Evolutionary conservation across 1,140 invertebrate genomes (phyloP), one percentile per base, ranked within the genome.

Genomic region (Drosophila lowei): DNA sequence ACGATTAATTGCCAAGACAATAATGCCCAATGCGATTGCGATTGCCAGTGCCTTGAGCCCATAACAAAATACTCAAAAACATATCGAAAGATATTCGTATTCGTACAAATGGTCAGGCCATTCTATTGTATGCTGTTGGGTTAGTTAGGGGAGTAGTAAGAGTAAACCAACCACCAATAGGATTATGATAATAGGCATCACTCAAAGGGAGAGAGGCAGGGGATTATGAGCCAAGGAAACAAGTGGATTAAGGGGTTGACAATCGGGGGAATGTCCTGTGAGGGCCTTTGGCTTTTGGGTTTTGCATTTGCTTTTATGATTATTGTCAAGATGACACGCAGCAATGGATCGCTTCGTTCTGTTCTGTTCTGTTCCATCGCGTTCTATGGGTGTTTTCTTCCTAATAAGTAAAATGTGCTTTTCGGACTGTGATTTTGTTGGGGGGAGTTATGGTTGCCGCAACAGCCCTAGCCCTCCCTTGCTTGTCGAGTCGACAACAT

Each of bases 371-470:
- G 18, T 30, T 28, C 55, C 60, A 44, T 59, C 60, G 60, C 30
- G 41, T 18, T 59, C 34, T 8, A 34, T 34, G 30, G 30, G 8
- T 41, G 57, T 53, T 53, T 42, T 21, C 34, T 53, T 48, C 5
- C 44, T 90, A 86, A 90, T 90, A 86, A 90, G 81, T 77, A 62
- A 84, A 90, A 90, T 90, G 86, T 90, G 85, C 83, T 89, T 78
- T 81, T 79, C 59, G 59, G 54, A 52, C 52, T 62, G 16, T 41
- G 25, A 18, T 44, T 30, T 16, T 28, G 49, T 54, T 30, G 52
- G 25, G 38, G 28, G 21, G 23, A 25, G 23, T 25, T 25, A 23
- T 3, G 21, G 21, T 21, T 18, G n/a, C n/a, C 38, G 9, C 13
- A 7, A 16, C 18, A 28, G 2, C 1, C 2, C 2, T 21, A 25